Evolutionary conservation across 2,113 vertebrate genomes (phyloP).

Genomic region (Corvus hawaiiensis): DNA sequence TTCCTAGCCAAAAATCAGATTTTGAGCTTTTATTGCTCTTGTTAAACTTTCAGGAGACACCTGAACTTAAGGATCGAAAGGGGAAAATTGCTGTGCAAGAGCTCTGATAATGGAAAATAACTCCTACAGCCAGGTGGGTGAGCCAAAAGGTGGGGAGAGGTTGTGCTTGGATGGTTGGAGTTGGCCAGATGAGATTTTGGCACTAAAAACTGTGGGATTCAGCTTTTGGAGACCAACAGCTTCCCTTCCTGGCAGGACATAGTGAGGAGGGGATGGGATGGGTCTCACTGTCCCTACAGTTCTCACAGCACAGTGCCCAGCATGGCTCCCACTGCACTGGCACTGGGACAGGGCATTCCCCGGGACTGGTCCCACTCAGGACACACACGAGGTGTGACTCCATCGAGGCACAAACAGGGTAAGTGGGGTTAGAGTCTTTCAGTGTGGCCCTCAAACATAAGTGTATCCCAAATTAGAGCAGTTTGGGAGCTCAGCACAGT

Average conservation of each 20-base stretch:
- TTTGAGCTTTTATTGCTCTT: not conserved
- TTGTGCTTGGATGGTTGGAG: not conserved
- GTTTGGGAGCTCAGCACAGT: not conserved
- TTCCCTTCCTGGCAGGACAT: not conserved
- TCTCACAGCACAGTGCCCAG: not conserved
- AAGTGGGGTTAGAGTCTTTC: not conserved
- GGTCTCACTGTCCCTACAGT: not conserved
- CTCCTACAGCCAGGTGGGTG: not conserved
- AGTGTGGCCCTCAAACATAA: not conserved
- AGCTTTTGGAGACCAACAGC: not conserved
- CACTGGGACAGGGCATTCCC: not conserved
- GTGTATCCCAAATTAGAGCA: not conserved
- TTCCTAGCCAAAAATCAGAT: not conserved
- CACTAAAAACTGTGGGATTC: not conserved
- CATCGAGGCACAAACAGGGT: fast-evolving
- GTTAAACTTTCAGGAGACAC: not conserved
- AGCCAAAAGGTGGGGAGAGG: not conserved
- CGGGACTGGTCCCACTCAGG: fast-evolving
- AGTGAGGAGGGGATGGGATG: fast-evolving
- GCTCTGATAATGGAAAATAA: not conserved
- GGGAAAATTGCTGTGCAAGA: not conserved
- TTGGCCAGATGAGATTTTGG: not conserved
- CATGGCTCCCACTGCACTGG: fast-evolving
- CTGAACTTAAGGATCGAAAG: not conserved
- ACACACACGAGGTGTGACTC: fast-evolving